Conservation (phyloP, 2,113 vertebrate species). For the Vireo altiloquus region DNA sequence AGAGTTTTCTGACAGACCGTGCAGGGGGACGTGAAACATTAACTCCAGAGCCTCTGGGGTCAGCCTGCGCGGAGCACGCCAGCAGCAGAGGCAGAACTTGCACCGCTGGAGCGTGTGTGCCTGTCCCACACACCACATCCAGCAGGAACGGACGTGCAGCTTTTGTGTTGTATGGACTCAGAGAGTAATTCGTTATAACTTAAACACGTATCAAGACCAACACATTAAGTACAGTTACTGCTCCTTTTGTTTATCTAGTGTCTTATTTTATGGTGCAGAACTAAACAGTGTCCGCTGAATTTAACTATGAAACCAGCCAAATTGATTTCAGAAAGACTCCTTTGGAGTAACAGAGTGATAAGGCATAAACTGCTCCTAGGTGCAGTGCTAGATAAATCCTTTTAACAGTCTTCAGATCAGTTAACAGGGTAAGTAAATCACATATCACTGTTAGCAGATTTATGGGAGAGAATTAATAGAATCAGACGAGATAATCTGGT, state of each 20-base stretch:
- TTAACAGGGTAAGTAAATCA: constrained; percentile 80
- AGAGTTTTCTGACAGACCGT: background rate
- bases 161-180: constrained; percentile 7
- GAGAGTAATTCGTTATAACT: constrained; percentile 18
- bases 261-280: constrained; percentile 62
- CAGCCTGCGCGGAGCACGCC: background rate
- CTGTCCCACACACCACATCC: background rate
- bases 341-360: constrained; percentile 46
- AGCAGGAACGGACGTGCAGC: background rate
- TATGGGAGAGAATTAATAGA: constrained; percentile 82
- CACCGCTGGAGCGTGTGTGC: background rate
- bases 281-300: constrained; percentile 56
- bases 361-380: constrained; percentile 62
- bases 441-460: constrained; percentile 80
- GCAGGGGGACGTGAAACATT: background rate
- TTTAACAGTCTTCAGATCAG: constrained; percentile 76
- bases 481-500: constrained; percentile 82
- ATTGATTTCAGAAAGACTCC: constrained; percentile 69
- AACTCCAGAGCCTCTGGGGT: background rate
- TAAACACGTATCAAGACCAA: constrained; percentile 22
- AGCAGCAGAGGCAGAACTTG: background rate
- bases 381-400: constrained; percentile 75
- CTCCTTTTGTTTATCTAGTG: constrained; percentile 60
- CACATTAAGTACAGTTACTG: constrained; percentile 21
- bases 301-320: constrained; percentile 55